phyloP scores from a whole-genome alignment of 1,140 invertebrate species.

The Drosophila kurseongensis region DNA sequence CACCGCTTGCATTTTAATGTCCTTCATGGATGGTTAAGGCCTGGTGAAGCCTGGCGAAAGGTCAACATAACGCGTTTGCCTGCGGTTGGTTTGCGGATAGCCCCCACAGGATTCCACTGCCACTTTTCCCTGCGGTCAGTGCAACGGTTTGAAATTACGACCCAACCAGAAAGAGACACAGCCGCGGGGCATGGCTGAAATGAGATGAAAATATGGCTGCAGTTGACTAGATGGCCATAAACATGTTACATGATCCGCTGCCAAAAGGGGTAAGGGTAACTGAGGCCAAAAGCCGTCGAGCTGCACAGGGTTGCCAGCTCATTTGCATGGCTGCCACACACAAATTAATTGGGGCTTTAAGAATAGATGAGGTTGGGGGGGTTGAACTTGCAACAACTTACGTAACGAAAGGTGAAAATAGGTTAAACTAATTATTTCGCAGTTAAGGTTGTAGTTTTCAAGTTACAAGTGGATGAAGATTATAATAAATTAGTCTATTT shows the following conservation, averaged over 20 bases:
- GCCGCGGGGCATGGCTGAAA: slow-evolving; percentile 20
- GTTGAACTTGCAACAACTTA: not conserved
- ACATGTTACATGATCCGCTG: slow-evolving; percentile 43
- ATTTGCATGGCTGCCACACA: slow-evolving; percentile 4
- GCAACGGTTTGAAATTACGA: slow-evolving; percentile 65
- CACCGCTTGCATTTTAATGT: slow-evolving; percentile 62
- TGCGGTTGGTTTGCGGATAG: slow-evolving; percentile 35
- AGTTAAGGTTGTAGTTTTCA: too few species aligned
- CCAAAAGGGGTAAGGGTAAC: not conserved
- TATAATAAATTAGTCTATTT: too few species aligned
- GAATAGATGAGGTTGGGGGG: slow-evolving; percentile 2
- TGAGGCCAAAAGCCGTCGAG: not conserved
- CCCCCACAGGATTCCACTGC: not conserved
- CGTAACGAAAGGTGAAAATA: not conserved
- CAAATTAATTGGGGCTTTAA: slow-evolving; percentile 19
- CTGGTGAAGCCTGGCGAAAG: slow-evolving; percentile 56
- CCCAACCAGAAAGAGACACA: slow-evolving; percentile 1
- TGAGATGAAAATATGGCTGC: slow-evolving; percentile 42
- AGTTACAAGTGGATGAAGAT: too few species aligned
- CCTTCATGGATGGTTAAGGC: slow-evolving; percentile 21
- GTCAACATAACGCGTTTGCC: slow-evolving; percentile 59
- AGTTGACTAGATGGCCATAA: slow-evolving; percentile 43
- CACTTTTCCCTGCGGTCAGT: slow-evolving; percentile 52
- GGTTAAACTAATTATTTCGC: too few species aligned
- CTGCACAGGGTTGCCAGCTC: slow-evolving; percentile 15